Conservation (phyloP, 1,140 invertebrate species). For the Lasioglossum albipes region DNA sequence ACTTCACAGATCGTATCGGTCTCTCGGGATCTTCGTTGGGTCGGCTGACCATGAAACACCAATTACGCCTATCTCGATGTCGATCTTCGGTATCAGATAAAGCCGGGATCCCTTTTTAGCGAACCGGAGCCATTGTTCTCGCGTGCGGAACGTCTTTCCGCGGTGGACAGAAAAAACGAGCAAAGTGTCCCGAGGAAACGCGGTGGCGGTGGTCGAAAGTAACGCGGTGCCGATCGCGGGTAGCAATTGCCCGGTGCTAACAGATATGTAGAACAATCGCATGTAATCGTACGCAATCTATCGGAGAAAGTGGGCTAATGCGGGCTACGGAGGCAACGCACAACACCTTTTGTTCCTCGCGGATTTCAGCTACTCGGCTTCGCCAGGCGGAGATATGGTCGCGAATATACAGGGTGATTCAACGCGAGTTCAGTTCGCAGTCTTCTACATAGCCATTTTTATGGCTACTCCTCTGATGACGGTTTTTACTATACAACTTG, state of each 20-base stretch:
- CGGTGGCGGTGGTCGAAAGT: slow-evolving; percentile 35
- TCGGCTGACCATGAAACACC: not conserved
- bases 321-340: slow-evolving; percentile 30
- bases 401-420: not conserved
- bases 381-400: not conserved
- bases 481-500: too few relatives aligned
- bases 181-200: not conserved
- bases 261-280: slow-evolving; percentile 63
- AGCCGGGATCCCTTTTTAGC: slow-evolving; percentile 3
- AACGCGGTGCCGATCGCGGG: slow-evolving; percentile 20
- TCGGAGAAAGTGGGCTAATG: slow-evolving; percentile 66
- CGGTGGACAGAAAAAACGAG: not conserved
- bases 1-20: too few relatives aligned
- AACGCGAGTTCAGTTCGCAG: not conserved
- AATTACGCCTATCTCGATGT: slow-evolving; percentile 21
- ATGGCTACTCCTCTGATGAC: too few relatives aligned
- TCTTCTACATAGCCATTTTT: too few relatives aligned
- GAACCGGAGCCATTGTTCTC: slow-evolving; percentile 35
- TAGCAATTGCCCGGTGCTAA: slow-evolving; percentile 30
- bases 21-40: too few relatives aligned
- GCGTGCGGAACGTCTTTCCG: slow-evolving; percentile 5
- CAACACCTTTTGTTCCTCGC: slow-evolving; percentile 55
- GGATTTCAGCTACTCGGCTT: slow-evolving; percentile 22
- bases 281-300: slow-evolving; percentile 65
- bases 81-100: slow-evolving; percentile 30